phyloP scores from a whole-genome alignment of 2,113 vertebrate species.

The Vidua macroura region DNA sequence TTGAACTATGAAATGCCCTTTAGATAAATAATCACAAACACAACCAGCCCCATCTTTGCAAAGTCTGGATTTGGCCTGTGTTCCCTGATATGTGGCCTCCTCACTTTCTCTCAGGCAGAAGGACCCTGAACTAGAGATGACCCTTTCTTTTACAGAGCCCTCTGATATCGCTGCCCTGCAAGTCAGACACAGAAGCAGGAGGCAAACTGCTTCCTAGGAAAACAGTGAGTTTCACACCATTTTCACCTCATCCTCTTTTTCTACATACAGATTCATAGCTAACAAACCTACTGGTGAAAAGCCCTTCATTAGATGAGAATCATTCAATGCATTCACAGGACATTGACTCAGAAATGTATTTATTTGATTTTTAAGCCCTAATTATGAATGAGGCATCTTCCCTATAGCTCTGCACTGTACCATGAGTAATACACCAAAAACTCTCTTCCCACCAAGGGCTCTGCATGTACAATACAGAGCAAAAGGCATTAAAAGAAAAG shows the following conservation, averaged over 20 bases:
- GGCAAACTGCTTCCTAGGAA: background rate
- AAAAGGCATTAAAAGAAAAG: background rate
- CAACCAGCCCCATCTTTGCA: background rate
- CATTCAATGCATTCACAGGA: background rate
- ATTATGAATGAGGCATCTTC: background rate
- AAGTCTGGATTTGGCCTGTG: background rate
- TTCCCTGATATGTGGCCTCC: background rate
- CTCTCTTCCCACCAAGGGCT: background rate
- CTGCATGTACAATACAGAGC: background rate
- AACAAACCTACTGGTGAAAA: background rate
- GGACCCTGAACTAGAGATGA: background rate
- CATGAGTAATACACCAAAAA: background rate
- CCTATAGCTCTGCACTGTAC: background rate
- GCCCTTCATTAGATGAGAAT: background rate
- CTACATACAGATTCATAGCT: background rate
- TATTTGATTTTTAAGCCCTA: background rate
- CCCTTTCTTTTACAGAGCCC: background rate
- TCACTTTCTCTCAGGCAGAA: background rate
- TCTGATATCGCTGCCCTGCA: background rate
- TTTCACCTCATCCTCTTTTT: background rate
- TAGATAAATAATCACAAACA: background rate
- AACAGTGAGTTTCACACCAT: background rate
- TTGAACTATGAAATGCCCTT: background rate
- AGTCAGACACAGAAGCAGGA: background rate
- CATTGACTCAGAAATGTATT: background rate